Conservation (phyloP, 1,140 invertebrate species). For the Pseudomyrmex cubaensis region DNA sequence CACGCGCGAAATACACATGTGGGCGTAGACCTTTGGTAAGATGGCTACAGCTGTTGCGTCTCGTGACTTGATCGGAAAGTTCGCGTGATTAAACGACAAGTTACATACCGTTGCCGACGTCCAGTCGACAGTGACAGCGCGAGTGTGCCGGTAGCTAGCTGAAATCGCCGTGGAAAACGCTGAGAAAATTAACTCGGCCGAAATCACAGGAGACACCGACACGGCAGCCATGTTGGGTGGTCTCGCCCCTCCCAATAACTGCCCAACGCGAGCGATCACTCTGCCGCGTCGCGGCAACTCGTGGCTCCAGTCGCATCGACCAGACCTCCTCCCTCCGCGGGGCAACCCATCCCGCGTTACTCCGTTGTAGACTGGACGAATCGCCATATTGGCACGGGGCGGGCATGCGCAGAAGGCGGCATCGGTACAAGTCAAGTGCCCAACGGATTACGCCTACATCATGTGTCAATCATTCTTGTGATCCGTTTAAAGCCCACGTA, state of each 20-base stretch:
- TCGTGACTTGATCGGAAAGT: background rate
- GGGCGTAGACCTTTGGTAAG: slow-evolving; percentile 38
- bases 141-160: slow-evolving; percentile 17
- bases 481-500: background rate
- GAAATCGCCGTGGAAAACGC: slow-evolving; percentile 46
- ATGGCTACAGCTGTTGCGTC: slow-evolving; percentile 63
- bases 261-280: slow-evolving; percentile 58
- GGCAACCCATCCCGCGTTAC: slow-evolving; percentile 51
- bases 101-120: slow-evolving; percentile 65
- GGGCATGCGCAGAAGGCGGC: slow-evolving; percentile 63
- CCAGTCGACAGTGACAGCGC: slow-evolving; percentile 53
- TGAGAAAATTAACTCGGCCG: slow-evolving; percentile 38
- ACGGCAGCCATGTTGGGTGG: slow-evolving; percentile 77
- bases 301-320: slow-evolving; percentile 65
- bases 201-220: slow-evolving; percentile 60
- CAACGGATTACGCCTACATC: slow-evolving; percentile 55
- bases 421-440: slow-evolving; percentile 38
- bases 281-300: slow-evolving; percentile 71
- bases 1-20: slow-evolving; percentile 41
- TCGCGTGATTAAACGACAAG: background rate
- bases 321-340: slow-evolving; percentile 54
- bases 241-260: slow-evolving; percentile 69
- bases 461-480: slow-evolving; percentile 47
- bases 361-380: slow-evolving; percentile 29
- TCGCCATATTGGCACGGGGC: slow-evolving; percentile 67